These are phyloP conservation scores for Falco novaeseelandiae DNA, from an alignment of 2,797 vertebrate species.

Conservation along the genomic window DNA sequence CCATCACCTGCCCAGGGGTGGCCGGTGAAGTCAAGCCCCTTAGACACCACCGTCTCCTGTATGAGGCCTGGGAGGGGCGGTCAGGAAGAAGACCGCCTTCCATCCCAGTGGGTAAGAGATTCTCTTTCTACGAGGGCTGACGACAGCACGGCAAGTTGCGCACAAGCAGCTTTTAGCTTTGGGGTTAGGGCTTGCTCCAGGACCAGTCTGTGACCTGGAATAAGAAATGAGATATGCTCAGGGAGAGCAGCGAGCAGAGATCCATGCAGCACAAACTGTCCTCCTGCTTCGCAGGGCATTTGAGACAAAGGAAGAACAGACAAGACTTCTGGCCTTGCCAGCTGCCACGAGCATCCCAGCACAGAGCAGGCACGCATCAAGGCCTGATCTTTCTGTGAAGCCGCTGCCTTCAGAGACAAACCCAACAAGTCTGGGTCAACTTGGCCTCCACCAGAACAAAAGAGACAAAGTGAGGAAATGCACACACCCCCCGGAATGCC, in stretches of 20 bases:
- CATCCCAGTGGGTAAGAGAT: neutral
- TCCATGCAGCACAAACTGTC: neutral
- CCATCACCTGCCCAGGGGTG: neutral
- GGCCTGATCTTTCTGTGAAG: conserved; percentile 5
- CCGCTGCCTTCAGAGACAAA: conserved; percentile 22
- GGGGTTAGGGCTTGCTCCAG: neutral
- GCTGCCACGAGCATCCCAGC: neutral
- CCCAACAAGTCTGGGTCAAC: neutral
- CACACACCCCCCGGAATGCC: neutral
- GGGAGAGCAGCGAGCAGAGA: neutral
- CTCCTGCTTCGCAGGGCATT: neutral
- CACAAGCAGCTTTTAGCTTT: neutral
- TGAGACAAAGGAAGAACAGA: conserved; percentile 18
- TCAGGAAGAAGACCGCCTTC: neutral
- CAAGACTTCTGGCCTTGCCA: neutral
- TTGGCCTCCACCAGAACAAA: conserved; percentile 32
- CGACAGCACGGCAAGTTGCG: neutral
- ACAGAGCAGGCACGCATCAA: neutral
- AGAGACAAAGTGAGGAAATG: neutral
- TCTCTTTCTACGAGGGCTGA: neutral
- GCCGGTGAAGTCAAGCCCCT: neutral
- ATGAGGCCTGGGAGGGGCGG: neutral
- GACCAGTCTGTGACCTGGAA: neutral
- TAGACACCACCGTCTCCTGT: neutral
- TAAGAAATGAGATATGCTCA: neutral